Conservation (phyloP, 2,113 vertebrate genomes). For the Salvelinus sp. region DNA sequence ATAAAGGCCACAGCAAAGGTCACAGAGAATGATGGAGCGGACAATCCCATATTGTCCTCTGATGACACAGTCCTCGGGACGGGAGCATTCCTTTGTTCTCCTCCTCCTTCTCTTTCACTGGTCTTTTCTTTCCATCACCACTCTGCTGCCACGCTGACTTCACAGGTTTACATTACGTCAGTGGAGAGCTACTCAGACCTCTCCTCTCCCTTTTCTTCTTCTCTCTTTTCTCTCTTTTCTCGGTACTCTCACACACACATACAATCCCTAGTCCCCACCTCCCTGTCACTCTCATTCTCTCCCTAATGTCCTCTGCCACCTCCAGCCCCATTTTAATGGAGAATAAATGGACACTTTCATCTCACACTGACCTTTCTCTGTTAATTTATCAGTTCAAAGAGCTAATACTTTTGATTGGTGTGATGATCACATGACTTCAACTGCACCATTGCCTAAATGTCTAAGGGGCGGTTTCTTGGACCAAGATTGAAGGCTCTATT, state of each 20-base stretch:
- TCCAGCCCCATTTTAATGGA: neutral
- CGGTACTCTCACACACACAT: neutral
- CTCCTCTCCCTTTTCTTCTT: conserved; percentile 3
- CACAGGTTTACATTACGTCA: conserved; percentile 22
- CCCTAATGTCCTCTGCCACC: conserved; percentile 11
- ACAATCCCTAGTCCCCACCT: neutral
- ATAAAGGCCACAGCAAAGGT: conserved; percentile 6
- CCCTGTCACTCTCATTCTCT: neutral
- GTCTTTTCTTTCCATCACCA: conserved; percentile 8
- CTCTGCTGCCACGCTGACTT: conserved; percentile 10
- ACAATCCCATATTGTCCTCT: neutral
- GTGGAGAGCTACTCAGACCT: conserved; percentile 10
- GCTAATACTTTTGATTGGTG: conserved; percentile 4
- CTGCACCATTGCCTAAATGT: conserved; percentile 25
- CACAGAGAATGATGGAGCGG: neutral
- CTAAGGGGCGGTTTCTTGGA: neutral
- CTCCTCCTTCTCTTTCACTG: neutral
- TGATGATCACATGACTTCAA: conserved; percentile 3
- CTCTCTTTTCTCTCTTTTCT: conserved; percentile 5
- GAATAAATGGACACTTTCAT: neutral
- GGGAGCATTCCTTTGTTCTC: neutral
- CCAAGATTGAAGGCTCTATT: too few species aligned
- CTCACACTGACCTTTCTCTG: neutral
- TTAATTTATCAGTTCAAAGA: conserved; percentile 28
- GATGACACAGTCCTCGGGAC: neutral